A percentile compares a stretch with the other conserved stretches of the same genome.
phyloP scores from a whole-genome alignment of 2,888 invertebrate genomes.

The Athalia circularis region DNA sequence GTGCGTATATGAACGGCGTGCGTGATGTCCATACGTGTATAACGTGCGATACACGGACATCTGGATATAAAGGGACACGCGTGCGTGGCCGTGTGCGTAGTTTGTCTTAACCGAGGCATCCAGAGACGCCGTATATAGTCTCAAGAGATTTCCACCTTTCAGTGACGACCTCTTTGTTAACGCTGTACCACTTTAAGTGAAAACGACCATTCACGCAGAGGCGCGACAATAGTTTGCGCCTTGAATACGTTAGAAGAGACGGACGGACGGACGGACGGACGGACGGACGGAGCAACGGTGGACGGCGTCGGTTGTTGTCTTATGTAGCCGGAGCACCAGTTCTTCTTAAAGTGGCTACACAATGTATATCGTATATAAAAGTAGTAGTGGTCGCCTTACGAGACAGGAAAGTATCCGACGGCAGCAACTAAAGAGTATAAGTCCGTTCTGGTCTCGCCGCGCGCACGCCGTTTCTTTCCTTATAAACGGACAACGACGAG shows the following conservation, averaged over 20 bases:
- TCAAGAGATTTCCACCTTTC: conserved; percentile 47
- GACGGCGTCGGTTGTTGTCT: neutral
- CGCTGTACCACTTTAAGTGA: conserved; percentile 66
- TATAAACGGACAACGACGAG: no score
- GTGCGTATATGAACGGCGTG: no score
- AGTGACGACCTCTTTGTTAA: conserved; percentile 71
- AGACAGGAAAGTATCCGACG: neutral
- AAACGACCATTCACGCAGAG: conserved; percentile 66
- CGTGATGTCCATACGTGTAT: no score
- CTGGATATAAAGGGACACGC: neutral
- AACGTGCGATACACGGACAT: no score
- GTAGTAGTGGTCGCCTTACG: conserved; percentile 18
- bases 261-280: neutral
- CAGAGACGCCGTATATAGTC: conserved; percentile 24
- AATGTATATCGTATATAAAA: conserved; percentile 10
- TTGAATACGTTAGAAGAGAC: conserved; percentile 64
- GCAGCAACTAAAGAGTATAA: conserved; percentile 18
- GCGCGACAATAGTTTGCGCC: conserved; percentile 67
- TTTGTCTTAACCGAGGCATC: conserved; percentile 18
- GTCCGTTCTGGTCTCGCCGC: neutral
- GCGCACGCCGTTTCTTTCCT: no score
- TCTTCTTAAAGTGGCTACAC: conserved; percentile 40
- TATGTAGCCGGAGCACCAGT: neutral
- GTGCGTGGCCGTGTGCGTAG: conserved; percentile 8
- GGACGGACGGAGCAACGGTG: neutral